These are phyloP conservation scores for Chlorops oryzae DNA, from an alignment of 1,140 invertebrate species.

Conservation along the genomic window DNA sequence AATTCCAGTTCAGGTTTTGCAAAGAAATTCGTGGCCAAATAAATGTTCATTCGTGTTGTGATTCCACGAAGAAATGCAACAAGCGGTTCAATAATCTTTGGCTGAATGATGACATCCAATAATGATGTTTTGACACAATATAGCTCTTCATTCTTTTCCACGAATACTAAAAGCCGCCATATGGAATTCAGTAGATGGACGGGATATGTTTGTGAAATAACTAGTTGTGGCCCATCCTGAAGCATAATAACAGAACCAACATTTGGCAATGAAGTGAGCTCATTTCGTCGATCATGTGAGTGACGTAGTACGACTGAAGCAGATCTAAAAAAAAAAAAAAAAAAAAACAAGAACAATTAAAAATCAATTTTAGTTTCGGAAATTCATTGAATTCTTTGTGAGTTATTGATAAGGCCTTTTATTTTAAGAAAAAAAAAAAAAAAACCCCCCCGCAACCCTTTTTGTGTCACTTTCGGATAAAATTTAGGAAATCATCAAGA, in stretches of 20 bases:
- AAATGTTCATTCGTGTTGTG: conserved; percentile 22
- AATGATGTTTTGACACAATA: conserved; percentile 17
- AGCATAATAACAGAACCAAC: conserved; percentile 36
- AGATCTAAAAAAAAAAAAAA: conserved; percentile 20
- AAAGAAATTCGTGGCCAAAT: conserved; percentile 38
- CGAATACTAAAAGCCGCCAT: conserved; percentile 25
- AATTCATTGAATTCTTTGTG: too few relatives aligned
- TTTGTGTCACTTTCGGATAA: too few relatives aligned
- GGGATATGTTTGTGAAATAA: conserved; percentile 37
- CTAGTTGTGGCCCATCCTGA: conserved; percentile 33
- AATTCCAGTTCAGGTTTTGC: conserved; percentile 36
- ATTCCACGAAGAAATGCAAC: conserved; percentile 25
- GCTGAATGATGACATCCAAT: conserved; percentile 24
- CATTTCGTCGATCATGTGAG: conserved; percentile 28
- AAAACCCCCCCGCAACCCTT: too few relatives aligned
- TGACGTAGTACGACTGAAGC: conserved; percentile 33
- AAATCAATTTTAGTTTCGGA: too few relatives aligned
- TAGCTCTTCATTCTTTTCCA: too few relatives aligned
- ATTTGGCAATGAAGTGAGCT: conserved; percentile 36
- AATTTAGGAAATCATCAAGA: too few relatives aligned
- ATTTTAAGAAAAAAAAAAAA: too few relatives aligned
- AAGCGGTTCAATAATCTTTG: conserved; percentile 27
- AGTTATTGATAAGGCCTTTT: too few relatives aligned
- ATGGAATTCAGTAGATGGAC: conserved; percentile 34
- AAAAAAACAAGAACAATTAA: too few relatives aligned